Percentiles rank a stretch among this genome's conserved stretches.
These are phyloP conservation scores for Oryzias sinensis DNA, from an alignment of 2,797 vertebrate genomes.

Conservation along the genomic window DNA sequence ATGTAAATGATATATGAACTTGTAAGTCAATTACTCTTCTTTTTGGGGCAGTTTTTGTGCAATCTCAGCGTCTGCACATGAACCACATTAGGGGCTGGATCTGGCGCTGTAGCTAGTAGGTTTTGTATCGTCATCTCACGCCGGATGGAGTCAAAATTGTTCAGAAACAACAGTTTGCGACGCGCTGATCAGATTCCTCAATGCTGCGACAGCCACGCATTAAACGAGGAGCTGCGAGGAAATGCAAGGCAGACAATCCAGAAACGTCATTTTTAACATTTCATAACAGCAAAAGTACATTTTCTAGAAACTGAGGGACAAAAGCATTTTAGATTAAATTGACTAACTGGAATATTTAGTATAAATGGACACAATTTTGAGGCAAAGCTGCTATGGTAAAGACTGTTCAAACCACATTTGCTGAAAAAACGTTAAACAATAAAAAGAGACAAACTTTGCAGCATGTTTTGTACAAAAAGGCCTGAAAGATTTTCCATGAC, in stretches of 20 bases:
- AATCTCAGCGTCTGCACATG: conserved; percentile 21
- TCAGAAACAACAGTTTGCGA: conserved; percentile 1
- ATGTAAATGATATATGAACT: conserved; percentile 39
- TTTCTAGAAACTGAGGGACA: conserved; percentile 14
- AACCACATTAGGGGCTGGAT: conserved; percentile 23
- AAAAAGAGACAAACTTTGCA: conserved; percentile 35
- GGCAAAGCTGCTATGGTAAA: conserved; percentile 8
- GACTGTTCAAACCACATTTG: conserved; percentile 27
- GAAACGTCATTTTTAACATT: conserved; percentile 32
- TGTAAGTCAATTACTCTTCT: conserved; percentile 28
- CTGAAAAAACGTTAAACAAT: conserved; percentile 18
- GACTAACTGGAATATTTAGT: too few relatives aligned
- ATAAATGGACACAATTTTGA: conserved; percentile 10
- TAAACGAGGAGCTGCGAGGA: conserved; percentile 54
- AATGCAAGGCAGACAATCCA: conserved; percentile 43
- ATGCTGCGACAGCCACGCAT: conserved; percentile 28
- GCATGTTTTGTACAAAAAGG: conserved; percentile 62
- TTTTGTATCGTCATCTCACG: conserved; percentile 28
- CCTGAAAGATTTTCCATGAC: conserved; percentile 37
- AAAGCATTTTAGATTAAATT: conserved; percentile 7
- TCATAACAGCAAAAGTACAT: conserved; percentile 28
- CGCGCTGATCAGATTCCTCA: conserved; percentile 26
- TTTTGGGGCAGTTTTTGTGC: conserved; percentile 22
- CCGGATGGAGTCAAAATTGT: conserved; percentile 6
- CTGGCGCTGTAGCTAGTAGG: conserved; percentile 12